A percentile compares a stretch with the other conserved stretches of the same genome.
These are phyloP conservation scores for Oopsacas minuta DNA, from an alignment of 37 sponge, comb jelly and placozoan species.

Conservation along the genomic window DNA sequence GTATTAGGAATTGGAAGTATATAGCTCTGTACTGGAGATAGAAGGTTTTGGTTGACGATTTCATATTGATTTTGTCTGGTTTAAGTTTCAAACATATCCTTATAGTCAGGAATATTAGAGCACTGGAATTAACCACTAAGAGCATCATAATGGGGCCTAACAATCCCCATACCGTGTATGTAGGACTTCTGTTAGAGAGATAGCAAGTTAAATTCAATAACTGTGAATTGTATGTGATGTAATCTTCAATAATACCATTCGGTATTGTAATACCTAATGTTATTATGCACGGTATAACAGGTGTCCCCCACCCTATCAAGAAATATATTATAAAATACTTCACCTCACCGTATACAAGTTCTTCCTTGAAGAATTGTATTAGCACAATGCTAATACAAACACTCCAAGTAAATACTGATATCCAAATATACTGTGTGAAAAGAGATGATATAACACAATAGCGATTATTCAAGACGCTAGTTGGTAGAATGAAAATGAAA, in stretches of 20 bases:
- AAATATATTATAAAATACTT: background rate
- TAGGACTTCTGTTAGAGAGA: background rate
- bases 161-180: background rate
- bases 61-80: background rate
- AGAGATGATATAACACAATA: background rate
- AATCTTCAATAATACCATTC: background rate
- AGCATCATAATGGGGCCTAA: background rate
- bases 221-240: background rate
- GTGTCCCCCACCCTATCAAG: background rate
- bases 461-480: background rate
- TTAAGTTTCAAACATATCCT: background rate
- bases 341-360: background rate
- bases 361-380: background rate
- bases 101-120: background rate
- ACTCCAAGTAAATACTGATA: slow-evolving; percentile 9
- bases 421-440: background rate
- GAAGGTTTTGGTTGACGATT: background rate
- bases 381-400: background rate
- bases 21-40: background rate
- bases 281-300: background rate
- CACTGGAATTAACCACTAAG: background rate
- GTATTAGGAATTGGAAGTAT: background rate
- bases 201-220: background rate
- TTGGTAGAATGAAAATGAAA: background rate
- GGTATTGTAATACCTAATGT: background rate